Evolutionary conservation across 2,888 invertebrate genomes (phyloP).

Genomic region (Drosophila infuscata): DNA sequence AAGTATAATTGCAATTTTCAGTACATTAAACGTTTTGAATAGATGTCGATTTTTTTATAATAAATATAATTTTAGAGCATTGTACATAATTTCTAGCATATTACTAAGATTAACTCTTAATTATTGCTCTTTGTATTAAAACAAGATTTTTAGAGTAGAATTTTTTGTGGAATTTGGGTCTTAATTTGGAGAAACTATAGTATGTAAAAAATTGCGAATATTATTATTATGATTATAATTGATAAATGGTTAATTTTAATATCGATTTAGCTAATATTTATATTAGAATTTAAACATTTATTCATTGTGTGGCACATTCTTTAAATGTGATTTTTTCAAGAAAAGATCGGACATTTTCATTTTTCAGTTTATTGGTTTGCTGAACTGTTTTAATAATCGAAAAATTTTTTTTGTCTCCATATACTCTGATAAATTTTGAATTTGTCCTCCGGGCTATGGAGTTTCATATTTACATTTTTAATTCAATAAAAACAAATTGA

Average conservation of each 20-base stretch:
- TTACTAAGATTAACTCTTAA: not conserved
- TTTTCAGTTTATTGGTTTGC: not conserved
- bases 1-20: not conserved
- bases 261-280: not conserved
- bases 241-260: not conserved
- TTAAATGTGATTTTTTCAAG: not conserved
- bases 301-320: too few relatives aligned
- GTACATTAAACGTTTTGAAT: not conserved
- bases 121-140: not conserved
- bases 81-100: too few relatives aligned
- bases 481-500: not conserved
- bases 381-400: not conserved
- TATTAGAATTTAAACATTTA: not conserved
- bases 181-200: not conserved
- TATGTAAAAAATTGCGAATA: not conserved
- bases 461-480: not conserved
- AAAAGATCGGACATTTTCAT: too few relatives aligned
- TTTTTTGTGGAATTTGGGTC: not conserved
- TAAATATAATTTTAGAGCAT: not conserved
- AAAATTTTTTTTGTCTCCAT: not conserved
- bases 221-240: not conserved
- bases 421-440: not conserved
- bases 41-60: not conserved
- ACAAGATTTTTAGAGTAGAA: not conserved
- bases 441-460: not conserved